A percentile compares a stretch with the other conserved stretches of the same genome.
These are phyloP conservation scores for Drosophila neonasuta DNA, from an alignment of 2,888 invertebrate genomes.

Conservation along the genomic window DNA sequence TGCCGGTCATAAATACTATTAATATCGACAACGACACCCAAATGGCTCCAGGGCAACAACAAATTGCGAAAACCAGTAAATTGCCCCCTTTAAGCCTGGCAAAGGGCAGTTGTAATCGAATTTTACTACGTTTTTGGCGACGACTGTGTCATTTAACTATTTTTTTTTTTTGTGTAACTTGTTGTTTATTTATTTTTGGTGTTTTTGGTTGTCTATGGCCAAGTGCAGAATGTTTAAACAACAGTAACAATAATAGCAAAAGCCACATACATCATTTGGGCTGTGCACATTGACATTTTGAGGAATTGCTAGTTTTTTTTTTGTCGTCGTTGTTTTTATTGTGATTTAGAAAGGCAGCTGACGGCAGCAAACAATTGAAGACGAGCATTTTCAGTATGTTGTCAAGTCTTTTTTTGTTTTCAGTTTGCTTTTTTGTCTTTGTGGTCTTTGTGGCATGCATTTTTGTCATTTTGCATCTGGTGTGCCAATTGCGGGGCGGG, in stretches of 20 bases:
- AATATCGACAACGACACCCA: conserved; percentile 61
- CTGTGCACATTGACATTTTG: conserved; percentile 69
- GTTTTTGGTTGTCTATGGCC: conserved; percentile 32
- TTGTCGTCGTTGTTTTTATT: conserved; percentile 14
- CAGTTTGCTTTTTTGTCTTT: conserved; percentile 11
- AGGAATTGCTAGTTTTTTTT: conserved; percentile 35
- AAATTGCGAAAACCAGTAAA: conserved; percentile 35
- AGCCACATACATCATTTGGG: conserved; percentile 29
- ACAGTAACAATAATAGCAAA: conserved; percentile 4
- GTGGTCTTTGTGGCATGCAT: neutral
- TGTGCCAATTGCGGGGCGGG: neutral
- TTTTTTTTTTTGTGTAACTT: neutral
- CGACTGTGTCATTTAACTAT: conserved; percentile 42
- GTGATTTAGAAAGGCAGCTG: conserved; percentile 65
- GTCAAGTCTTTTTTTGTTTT: conserved; percentile 27
- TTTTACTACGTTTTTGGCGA: conserved; percentile 26
- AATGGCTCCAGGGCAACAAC: conserved; percentile 28
- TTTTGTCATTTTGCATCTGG: neutral
- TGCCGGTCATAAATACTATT: conserved; percentile 55
- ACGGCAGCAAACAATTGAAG: conserved; percentile 40
- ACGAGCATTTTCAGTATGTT: conserved; percentile 42
- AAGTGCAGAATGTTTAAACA: conserved; percentile 39
- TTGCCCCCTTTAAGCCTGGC: conserved; percentile 24
- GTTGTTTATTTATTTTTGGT: neutral
- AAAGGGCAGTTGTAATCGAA: conserved; percentile 60